phyloP scores from a whole-genome alignment of 2,797 vertebrate species.

The Dromococcyx pavoninus region DNA sequence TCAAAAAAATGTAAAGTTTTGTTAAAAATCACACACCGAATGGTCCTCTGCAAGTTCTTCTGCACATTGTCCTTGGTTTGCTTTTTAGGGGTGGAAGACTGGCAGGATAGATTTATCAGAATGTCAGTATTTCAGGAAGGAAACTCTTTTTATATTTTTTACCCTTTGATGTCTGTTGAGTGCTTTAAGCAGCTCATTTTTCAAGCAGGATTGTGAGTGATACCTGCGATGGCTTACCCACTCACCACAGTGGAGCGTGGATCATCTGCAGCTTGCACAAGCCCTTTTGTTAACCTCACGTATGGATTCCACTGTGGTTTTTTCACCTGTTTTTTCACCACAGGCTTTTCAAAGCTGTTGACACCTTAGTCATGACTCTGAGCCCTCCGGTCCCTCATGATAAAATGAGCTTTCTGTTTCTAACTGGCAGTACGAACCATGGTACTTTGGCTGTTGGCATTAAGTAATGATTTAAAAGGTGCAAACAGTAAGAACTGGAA shows the following conservation, averaged over 20 bases:
- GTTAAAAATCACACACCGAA: neutral
- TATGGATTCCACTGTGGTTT: neutral
- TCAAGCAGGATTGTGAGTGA: neutral
- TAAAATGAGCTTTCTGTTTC: neutral
- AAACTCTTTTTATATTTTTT: slow-evolving; percentile 14
- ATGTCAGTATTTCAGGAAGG: slow-evolving; percentile 36
- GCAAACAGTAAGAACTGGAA: neutral
- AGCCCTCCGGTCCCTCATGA: neutral
- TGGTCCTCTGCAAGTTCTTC: slow-evolving; percentile 8
- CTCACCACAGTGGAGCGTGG: neutral
- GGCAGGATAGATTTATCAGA: slow-evolving; percentile 12
- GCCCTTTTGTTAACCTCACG: neutral
- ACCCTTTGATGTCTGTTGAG: neutral
- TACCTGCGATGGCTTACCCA: neutral
- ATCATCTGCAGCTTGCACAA: neutral
- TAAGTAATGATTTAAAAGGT: neutral
- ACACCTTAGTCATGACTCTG: neutral
- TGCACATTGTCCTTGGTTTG: slow-evolving; percentile 2
- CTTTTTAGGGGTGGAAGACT: neutral
- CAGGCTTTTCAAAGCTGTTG: neutral
- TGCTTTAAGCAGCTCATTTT: neutral
- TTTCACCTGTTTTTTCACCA: neutral
- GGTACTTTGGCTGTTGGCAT: neutral
- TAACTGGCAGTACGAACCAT: neutral
- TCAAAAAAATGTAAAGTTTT: slow-evolving; percentile 41